These are phyloP conservation scores for Cataglyphis albicans DNA, from an alignment of 2,888 invertebrate genomes.

Conservation along the genomic window DNA sequence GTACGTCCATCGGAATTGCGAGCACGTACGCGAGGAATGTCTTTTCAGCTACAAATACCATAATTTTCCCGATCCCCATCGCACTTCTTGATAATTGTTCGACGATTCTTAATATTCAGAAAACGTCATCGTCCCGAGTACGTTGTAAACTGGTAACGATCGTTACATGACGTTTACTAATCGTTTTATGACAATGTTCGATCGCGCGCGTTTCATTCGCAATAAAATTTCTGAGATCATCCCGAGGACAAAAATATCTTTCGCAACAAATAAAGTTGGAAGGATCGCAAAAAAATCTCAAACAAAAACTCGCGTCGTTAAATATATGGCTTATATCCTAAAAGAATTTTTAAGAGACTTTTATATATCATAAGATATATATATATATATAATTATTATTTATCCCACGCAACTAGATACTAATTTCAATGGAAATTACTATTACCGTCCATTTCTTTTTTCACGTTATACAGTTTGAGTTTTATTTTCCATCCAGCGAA, in stretches of 20 bases:
- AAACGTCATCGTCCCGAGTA: not conserved
- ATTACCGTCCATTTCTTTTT: not conserved
- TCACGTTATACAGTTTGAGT: not conserved
- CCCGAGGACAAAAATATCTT: not conserved
- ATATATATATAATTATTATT: constrained; percentile 10
- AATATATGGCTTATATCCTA: not conserved
- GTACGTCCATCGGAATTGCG: constrained; percentile 61
- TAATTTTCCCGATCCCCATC: constrained; percentile 1
- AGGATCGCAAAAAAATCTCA: not conserved
- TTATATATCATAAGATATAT: not conserved
- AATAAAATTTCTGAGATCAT: not conserved
- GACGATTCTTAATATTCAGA: constrained; percentile 64
- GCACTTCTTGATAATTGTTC: constrained; percentile 60
- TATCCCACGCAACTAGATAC: not conserved
- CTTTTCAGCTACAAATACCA: constrained; percentile 53
- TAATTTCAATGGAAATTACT: not conserved
- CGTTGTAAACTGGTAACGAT: not conserved
- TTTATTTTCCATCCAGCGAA: not conserved
- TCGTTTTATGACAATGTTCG: constrained; percentile 22
- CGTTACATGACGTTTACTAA: constrained; percentile 21
- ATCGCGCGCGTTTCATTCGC: constrained; percentile 20
- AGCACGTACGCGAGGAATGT: constrained; percentile 70
- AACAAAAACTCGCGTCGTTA: not conserved
- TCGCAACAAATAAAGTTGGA: not conserved
- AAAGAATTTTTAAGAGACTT: not conserved